Evolutionary conservation across 2,888 invertebrate species (phyloP).

Genomic region (Nemoura dubitans): DNA sequence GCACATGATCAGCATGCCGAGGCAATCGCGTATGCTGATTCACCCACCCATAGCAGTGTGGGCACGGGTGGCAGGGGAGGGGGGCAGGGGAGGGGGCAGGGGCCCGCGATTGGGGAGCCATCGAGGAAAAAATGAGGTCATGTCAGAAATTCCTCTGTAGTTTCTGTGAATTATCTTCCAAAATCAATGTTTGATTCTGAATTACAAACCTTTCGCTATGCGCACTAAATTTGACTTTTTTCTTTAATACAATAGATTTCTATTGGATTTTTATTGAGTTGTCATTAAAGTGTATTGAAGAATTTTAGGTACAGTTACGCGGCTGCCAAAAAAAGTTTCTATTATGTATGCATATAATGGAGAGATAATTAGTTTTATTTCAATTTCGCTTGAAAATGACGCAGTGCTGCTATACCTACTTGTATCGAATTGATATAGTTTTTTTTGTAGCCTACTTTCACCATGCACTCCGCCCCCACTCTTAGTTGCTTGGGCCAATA

Average conservation of each 20-base stretch:
- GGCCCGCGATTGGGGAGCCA: no score
- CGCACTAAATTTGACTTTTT: neutral
- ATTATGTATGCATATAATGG: conserved; percentile 7
- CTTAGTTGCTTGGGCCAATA: neutral
- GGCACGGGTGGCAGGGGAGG: neutral
- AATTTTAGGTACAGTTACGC: neutral
- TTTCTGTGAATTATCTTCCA: neutral
- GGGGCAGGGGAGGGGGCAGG: neutral
- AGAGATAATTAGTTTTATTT: neutral
- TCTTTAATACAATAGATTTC: neutral
- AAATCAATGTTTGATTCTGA: neutral
- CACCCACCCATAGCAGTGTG: neutral
- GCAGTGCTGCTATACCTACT: neutral
- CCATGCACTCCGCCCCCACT: neutral
- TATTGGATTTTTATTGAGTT: neutral
- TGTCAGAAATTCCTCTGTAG: neutral
- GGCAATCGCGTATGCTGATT: conserved; percentile 14
- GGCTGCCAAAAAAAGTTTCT: neutral
- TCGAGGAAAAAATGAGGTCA: neutral
- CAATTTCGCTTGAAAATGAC: neutral
- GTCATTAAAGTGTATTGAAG: neutral
- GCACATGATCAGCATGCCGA: neutral
- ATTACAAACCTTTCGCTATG: neutral
- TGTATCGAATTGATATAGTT: neutral
- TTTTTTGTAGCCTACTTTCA: neutral